phyloP scores from a whole-genome alignment of 1,140 invertebrate genomes.

The Ephestia elutella region DNA sequence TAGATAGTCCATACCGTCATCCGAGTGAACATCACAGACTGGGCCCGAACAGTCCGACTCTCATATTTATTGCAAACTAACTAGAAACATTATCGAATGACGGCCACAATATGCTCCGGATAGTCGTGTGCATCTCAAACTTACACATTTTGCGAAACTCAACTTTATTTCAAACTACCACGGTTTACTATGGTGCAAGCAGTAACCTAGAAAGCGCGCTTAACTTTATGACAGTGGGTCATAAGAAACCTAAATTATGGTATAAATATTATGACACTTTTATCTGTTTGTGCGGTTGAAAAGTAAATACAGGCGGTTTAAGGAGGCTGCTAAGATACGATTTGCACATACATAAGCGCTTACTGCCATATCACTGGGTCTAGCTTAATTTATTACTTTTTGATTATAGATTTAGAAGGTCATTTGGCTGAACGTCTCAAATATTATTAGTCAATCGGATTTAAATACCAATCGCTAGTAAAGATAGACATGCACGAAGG shows the following conservation, averaged over 20 bases:
- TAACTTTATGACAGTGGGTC: conserved; percentile 59
- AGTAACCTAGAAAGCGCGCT: conserved; percentile 46
- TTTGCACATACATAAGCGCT: conserved; percentile 28
- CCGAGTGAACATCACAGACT: conserved; percentile 50
- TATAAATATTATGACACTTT: conserved; percentile 72
- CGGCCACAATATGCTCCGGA: conserved; percentile 48
- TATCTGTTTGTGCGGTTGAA: conserved; percentile 63
- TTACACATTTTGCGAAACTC: conserved; percentile 39
- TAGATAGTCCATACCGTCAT: conserved; percentile 71
- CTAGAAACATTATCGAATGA: conserved; percentile 70
- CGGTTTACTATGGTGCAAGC: conserved; percentile 38
- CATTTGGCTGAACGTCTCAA: conserved; percentile 27
- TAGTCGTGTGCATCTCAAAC: conserved; percentile 39
- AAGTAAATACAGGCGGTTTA: conserved; percentile 57
- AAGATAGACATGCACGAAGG: not conserved
- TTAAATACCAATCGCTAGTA: not conserved
- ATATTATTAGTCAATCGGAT: conserved; percentile 27
- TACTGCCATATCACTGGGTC: conserved; percentile 25
- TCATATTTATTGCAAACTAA: conserved; percentile 68
- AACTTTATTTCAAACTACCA: conserved; percentile 45
- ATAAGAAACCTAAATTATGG: conserved; percentile 68
- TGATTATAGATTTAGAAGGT: conserved; percentile 38
- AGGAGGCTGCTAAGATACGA: conserved; percentile 31
- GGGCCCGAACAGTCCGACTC: conserved; percentile 42
- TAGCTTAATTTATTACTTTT: conserved; percentile 38